A percentile compares a stretch with the other conserved stretches of the same genome.
phyloP scores from a whole-genome alignment of 2,797 vertebrate species.

The Valencia hispanica region DNA sequence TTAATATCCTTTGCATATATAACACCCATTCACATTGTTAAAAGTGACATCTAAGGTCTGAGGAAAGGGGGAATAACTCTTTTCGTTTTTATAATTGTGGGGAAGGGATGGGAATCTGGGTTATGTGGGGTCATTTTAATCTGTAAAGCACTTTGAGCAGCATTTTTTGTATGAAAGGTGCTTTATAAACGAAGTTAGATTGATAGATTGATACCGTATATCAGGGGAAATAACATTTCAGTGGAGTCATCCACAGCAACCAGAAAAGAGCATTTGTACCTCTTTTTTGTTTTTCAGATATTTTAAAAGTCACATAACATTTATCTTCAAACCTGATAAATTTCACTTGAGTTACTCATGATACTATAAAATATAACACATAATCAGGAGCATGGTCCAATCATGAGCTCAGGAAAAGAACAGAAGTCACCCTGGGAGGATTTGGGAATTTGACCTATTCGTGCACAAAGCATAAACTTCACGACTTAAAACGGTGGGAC shows the following conservation, averaged over 20 bases:
- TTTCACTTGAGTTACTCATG: background rate
- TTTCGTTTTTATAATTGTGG: too few species aligned
- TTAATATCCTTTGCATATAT: background rate
- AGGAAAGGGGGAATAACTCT: too few species aligned
- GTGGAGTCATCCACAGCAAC: background rate
- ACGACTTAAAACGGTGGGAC: background rate
- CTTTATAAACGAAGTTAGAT: too few species aligned
- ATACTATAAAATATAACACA: background rate
- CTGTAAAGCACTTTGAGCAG: too few species aligned
- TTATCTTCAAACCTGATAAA: background rate
- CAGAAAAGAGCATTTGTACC: background rate
- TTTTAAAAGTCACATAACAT: background rate
- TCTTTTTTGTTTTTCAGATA: background rate
- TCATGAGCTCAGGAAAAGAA: constrained; percentile 2
- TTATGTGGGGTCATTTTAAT: too few species aligned
- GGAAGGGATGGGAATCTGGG: too few species aligned
- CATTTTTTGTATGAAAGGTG: too few species aligned
- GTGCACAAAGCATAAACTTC: background rate
- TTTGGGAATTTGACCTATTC: constrained; percentile 1
- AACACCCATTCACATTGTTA: background rate
- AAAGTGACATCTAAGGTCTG: background rate
- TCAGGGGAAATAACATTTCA: background rate
- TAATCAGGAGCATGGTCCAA: background rate
- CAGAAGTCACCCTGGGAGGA: background rate
- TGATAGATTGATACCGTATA: too few species aligned